Evolutionary conservation across 1,140 invertebrate genomes (phyloP), one percentile per base, ranked within the genome.

Genomic region (Bombus affinis): DNA sequence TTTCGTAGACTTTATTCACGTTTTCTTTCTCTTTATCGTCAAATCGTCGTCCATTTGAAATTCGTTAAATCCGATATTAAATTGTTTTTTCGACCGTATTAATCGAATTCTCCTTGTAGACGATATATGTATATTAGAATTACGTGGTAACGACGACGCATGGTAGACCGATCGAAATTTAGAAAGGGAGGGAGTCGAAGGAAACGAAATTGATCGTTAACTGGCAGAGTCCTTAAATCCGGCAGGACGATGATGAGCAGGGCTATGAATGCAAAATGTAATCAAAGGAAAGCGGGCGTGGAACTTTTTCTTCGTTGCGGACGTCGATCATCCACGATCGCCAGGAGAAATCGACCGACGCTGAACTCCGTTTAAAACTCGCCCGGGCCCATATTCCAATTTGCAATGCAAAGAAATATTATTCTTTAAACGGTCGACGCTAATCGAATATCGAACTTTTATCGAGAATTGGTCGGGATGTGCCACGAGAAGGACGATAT

Each of bases 401-500:
- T 89, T 90, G 83, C 91, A 89, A 92, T 92, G 90, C 86, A 90
- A 91, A 90, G 83, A 86, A 86, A 91, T 92, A 92, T 90, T 90
- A 83, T 91, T 92, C 85, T 89, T 88, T 83, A 86, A 91, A 87
- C 84, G 82, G 39, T 53, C 68, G 70, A 62, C 85, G 86, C 90
- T 92, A 92, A 92, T 92, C 92, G 91, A 92, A 92, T 92, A 92
- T 92, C 89, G 89, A 81, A 83, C 73, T 86, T 86, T 80, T 62
- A 78, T 83, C 72, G 76, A 65, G 68, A 37, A 57, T 12, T 53
- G 70, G 78, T 77, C 53, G 44, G 59, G 5, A 3, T 28, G 39
- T 35, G 42, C 25, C 37, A 22, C 8, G 47, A 25, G 32, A 59
- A n/a, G 76, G 13, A 57, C 42, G 73, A 37, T 42, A 65, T 37